Evolutionary conservation across 2,888 invertebrate species (phyloP).

Genomic region (Monopis laevigella): DNA sequence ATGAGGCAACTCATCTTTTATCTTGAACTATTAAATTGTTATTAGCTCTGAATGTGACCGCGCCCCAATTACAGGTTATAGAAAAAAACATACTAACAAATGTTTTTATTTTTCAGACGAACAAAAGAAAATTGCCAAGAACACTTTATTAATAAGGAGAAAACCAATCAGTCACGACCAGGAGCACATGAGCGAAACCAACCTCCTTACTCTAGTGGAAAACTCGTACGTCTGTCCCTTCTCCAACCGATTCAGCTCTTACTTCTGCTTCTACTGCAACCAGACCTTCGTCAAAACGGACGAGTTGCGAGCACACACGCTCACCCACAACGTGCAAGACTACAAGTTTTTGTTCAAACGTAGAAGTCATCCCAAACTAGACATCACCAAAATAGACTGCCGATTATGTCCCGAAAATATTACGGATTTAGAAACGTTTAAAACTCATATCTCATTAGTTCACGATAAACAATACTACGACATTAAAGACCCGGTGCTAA

Average conservation of each 20-base stretch:
- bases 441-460: constrained; percentile 43
- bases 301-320: constrained; percentile 48
- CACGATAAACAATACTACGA: constrained; percentile 54
- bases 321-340: constrained; percentile 48
- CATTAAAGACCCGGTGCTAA: constrained; percentile 49
- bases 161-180: constrained; percentile 46
- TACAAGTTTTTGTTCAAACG: constrained; percentile 41
- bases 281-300: constrained; percentile 55
- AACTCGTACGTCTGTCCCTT: constrained; percentile 55
- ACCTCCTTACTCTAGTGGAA: constrained; percentile 48
- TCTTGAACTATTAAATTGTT: too few species aligned
- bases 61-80: too few species aligned
- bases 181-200: constrained; percentile 57
- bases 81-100: too few species aligned
- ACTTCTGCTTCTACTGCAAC: constrained; percentile 57
- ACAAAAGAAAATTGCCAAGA: constrained; percentile 29
- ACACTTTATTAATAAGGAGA: constrained; percentile 40
- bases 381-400: constrained; percentile 53
- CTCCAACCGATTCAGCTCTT: constrained; percentile 51
- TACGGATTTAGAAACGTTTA: constrained; percentile 40
- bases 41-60: too few species aligned
- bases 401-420: constrained; percentile 43
- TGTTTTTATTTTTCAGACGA: too few species aligned
- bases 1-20: too few species aligned
- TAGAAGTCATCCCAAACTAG: constrained; percentile 35